Conservation (phyloP, 2,888 invertebrate species). For the Saturnia pavonia region DNA sequence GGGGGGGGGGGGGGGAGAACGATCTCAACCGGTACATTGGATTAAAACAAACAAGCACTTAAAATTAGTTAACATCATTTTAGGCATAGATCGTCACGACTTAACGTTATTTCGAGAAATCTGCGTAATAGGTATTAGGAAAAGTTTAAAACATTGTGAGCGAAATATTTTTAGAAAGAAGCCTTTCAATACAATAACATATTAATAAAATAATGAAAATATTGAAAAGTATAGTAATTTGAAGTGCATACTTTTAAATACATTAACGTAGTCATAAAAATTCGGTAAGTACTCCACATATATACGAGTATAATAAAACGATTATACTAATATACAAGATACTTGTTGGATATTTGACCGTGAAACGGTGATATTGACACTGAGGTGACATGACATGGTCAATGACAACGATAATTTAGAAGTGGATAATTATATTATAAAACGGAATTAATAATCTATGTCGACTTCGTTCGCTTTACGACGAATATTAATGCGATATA, state of each 20-base stretch:
- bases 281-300: not conserved
- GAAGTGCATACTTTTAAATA: not conserved
- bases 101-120: too few species aligned
- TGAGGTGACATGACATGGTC: constrained; percentile 42
- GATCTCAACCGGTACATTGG: too few species aligned
- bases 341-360: constrained; percentile 42
- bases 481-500: not conserved
- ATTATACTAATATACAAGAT: constrained; percentile 23
- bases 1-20: too few species aligned
- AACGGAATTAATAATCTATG: not conserved
- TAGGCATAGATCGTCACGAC: too few species aligned
- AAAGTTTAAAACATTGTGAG: too few species aligned
- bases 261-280: constrained; percentile 11
- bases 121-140: too few species aligned
- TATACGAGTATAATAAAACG: constrained; percentile 9
- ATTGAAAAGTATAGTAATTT: not conserved
- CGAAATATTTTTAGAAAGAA: not conserved
- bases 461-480: not conserved
- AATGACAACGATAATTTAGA: constrained; percentile 15
- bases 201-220: not conserved
- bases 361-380: constrained; percentile 56
- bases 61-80: too few species aligned
- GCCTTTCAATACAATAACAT: not conserved
- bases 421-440: not conserved
- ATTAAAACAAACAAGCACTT: too few species aligned